Percentiles rank a stretch among this genome's conserved stretches.
These are phyloP conservation scores for Zoanthus sansibaricus DNA, from an alignment of 92 coral and sea anemone species.

Conservation along the genomic window DNA sequence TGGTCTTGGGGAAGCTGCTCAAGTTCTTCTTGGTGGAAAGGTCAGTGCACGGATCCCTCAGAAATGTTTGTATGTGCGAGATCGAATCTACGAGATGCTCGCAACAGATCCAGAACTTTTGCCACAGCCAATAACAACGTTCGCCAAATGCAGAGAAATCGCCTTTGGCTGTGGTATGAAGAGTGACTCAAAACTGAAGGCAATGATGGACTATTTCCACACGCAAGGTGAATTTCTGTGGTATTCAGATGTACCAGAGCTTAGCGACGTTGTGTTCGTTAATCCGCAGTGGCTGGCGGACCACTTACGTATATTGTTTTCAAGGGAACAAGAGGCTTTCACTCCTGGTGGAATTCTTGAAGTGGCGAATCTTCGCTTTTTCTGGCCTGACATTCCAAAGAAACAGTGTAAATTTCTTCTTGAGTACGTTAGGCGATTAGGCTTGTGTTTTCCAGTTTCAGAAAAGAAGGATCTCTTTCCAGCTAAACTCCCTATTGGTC, in stretches of 20 bases:
- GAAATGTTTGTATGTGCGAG: constrained; percentile 87
- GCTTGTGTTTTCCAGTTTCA: constrained; percentile 74
- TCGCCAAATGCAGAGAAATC: constrained; percentile 72
- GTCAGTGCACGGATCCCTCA: constrained; percentile 89
- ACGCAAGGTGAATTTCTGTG: constrained; percentile 92
- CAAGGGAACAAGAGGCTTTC: constrained; percentile 63
- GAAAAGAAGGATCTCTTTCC: constrained; percentile 79
- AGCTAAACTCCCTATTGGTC: constrained; percentile 76
- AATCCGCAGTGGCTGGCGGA: constrained; percentile 84
- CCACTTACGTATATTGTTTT: constrained; percentile 68
- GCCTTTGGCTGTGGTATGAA: constrained; percentile 89
- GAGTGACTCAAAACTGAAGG: constrained; percentile 84
- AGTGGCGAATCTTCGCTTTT: constrained; percentile 65
- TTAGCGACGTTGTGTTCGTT: constrained; percentile 76
- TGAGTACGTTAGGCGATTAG: constrained; percentile 73
- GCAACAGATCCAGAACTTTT: constrained; percentile 69
- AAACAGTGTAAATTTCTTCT: constrained; percentile 60
- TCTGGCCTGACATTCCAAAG: constrained; percentile 75
- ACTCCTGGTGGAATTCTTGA: constrained; percentile 73
- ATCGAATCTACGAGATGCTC: constrained; percentile 78
- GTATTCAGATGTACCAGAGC: constrained; percentile 84
- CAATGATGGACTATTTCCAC: constrained; percentile 85
- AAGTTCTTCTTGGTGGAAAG: constrained; percentile 73
- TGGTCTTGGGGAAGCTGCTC: constrained; percentile 77
- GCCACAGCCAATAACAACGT: constrained; percentile 81